phyloP scores from a whole-genome alignment of 2,113 vertebrate genomes.

The Orientallactaga bullata region DNA sequence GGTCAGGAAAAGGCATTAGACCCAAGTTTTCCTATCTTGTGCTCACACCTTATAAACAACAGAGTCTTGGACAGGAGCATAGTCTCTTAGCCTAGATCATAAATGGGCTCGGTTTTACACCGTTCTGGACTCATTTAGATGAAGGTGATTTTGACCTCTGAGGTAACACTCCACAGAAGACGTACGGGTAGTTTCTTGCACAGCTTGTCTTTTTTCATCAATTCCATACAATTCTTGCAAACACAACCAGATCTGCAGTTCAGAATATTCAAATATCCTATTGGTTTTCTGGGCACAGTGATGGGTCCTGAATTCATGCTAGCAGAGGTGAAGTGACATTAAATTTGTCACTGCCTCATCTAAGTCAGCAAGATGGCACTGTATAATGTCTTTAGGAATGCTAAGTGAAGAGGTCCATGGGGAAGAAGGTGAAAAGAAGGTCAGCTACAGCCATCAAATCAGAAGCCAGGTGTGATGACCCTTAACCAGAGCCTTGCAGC shows the following conservation, averaged over 20 bases:
- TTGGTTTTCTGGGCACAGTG: slow-evolving; percentile 56
- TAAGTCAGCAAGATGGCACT: slow-evolving; percentile 82
- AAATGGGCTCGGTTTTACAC: slow-evolving; percentile 24
- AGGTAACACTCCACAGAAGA: slow-evolving; percentile 33
- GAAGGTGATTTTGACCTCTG: slow-evolving; percentile 47
- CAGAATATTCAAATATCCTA: slow-evolving; percentile 71
- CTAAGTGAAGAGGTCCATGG: slow-evolving; percentile 76
- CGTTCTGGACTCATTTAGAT: not conserved
- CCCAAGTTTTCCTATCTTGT: not conserved
- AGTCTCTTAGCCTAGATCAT: not conserved
- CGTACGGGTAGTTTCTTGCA: slow-evolving; percentile 41
- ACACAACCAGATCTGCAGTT: slow-evolving; percentile 55
- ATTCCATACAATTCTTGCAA: slow-evolving; percentile 59
- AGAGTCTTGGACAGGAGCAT: slow-evolving; percentile 1
- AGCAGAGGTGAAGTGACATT: slow-evolving; percentile 73
- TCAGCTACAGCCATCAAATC: slow-evolving; percentile 84
- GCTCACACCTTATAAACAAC: slow-evolving; percentile 12
- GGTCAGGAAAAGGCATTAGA: slow-evolving; percentile 47
- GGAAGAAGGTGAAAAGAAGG: slow-evolving; percentile 84
- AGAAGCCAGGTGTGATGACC: slow-evolving; percentile 83
- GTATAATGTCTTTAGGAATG: slow-evolving; percentile 78
- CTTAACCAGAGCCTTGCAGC: slow-evolving; percentile 81
- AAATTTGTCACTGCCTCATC: slow-evolving; percentile 76
- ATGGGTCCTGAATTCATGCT: slow-evolving; percentile 75
- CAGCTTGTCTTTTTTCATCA: slow-evolving; percentile 7